Evolutionary conservation across 1,140 invertebrate genomes (phyloP), one percentile per base, ranked within the genome.

Genomic region (Sinella curviseta): DNA sequence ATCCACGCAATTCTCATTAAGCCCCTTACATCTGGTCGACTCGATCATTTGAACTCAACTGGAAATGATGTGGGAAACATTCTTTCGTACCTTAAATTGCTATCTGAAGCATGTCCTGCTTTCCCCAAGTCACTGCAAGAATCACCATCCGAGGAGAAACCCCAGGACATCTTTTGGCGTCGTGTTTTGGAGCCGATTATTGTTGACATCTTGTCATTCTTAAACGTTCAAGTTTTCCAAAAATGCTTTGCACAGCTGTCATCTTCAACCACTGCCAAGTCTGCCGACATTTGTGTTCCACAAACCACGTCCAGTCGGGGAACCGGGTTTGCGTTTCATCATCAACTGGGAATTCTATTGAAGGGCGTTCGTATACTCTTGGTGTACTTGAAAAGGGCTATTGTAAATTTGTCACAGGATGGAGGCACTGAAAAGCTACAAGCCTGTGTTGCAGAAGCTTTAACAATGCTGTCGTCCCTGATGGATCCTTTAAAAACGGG

Each of bases 261-360:
- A 12, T 31, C 65, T 31, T 8, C 24, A 14, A n/a, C 24, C 57
- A 4, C 16, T 65, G 26, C 8, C 16, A 65, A 16, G 24, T 4
- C 14, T 65, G 14, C 14, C 20, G 39, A 48, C 39, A 8, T 12
- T 8, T 12, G 20, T 20, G 39, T 12, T 20, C 3, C 57, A n/a
- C 8, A 70, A 33, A 70, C 31, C 2, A 33, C n/a, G 4, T 70
- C 65, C 28, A 70, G 8, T 70, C 65, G 8, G 30, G 65, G 28
- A 30, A 75, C 74, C 16, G 74, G 74, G 26, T 75, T 39, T 48
- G 74, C 74, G 4, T 31, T 28, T 36, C 78, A 79, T 35, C 74
- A 79, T 8, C 54, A 77, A 12, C 39, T 60, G 2, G 57, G 74
- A 30, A 39, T 79, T 24, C 55, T 76, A 1, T 48, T 55, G 34